Conservation (phyloP, 2,888 invertebrate species). For the Onthophagus sagittarius region DNA sequence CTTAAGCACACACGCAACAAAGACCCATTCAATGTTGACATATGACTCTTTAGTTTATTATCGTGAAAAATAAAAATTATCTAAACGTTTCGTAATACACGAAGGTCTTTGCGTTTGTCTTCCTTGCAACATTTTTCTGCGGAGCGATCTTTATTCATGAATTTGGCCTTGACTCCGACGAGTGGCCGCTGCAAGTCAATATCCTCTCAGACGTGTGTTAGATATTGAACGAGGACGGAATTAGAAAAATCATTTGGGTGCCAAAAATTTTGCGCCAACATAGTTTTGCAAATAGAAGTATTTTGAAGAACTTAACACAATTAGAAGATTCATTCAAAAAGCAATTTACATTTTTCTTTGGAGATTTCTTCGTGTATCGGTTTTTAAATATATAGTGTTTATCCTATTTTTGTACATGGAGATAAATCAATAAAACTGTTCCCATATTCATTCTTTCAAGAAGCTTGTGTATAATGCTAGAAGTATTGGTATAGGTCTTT, state of each 20-base stretch:
- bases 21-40: neutral
- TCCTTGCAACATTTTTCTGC: neutral
- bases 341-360: too few relatives aligned
- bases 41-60: neutral
- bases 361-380: too few relatives aligned
- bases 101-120: neutral
- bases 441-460: too few relatives aligned
- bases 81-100: neutral
- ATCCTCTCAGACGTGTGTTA: conserved; percentile 13
- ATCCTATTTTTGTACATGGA: too few relatives aligned
- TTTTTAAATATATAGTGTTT: too few relatives aligned
- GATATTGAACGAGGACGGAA: conserved; percentile 6
- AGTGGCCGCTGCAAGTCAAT: conserved; percentile 22
- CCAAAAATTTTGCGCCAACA: neutral
- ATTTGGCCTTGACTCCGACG: neutral
- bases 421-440: too few relatives aligned
- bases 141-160: neutral
- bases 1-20: neutral
- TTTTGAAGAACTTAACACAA: too few relatives aligned
- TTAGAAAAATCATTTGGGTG: neutral
- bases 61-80: neutral
- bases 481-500: too few relatives aligned
- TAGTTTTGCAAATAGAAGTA: neutral
- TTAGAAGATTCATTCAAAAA: too few relatives aligned
- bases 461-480: too few relatives aligned